Conservation (phyloP, 2,113 vertebrate genomes). For the Rattus norvegicus region DNA sequence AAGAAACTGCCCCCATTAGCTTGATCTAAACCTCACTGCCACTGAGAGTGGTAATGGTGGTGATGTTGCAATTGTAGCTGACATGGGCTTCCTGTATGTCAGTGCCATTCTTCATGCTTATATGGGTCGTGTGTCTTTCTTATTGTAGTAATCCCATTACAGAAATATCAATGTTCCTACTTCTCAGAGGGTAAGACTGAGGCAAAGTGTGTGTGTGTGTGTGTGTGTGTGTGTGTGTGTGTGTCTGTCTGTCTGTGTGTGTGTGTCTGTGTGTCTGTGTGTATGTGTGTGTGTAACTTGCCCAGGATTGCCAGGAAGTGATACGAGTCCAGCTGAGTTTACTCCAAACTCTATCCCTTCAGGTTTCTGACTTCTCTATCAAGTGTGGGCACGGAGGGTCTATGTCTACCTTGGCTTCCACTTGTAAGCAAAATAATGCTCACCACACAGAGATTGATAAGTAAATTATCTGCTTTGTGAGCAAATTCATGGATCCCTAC, state of each 20-base stretch:
- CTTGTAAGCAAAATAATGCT: not conserved
- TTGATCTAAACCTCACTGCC: not conserved
- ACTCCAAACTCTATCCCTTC: not conserved
- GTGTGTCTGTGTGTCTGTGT: no score
- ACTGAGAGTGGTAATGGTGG: accelerated
- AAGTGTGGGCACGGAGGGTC: not conserved
- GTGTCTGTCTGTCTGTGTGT: no score
- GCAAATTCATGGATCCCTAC: not conserved
- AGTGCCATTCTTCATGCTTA: not conserved
- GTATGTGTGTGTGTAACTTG: not conserved
- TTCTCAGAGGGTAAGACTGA: constrained; percentile 20
- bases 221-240: no score
- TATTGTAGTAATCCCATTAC: not conserved
- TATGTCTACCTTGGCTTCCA: not conserved
- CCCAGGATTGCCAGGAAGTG: not conserved
- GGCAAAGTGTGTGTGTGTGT: not conserved
- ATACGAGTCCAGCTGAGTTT: not conserved
- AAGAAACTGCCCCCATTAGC: not conserved
- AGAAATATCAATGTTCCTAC: not conserved
- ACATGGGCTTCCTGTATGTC: not conserved
- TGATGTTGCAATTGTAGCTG: accelerated
- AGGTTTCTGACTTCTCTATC: not conserved
- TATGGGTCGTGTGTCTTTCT: not conserved
- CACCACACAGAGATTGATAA: not conserved
- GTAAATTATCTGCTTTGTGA: not conserved